Base-by-base conservation (phyloP, 2,797 vertebrate genomes). In the Bothrops alternatus region DNA sequence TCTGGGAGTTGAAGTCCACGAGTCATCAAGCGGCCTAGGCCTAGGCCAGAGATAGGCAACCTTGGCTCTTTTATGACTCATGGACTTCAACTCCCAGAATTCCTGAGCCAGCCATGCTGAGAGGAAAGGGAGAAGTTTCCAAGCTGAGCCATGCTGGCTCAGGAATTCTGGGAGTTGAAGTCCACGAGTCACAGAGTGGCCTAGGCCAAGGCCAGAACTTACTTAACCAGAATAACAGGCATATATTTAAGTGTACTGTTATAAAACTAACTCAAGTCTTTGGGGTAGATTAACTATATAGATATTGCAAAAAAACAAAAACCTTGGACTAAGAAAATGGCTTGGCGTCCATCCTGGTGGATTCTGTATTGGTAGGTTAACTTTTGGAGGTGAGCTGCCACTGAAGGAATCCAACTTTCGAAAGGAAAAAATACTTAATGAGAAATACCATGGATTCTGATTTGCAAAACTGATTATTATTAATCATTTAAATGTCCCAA, bases 401-500 rank as follows among this genome's bases (percentile, higher is more conserved):
- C 86, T 97, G 95, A 96, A 97, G 97, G 96, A 97, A 95, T 96
- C 96, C 96, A 97, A 96, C 97, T 96, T 96, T 97, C 28, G 12
- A 97, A 96, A 96, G 96, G 96, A 97, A 96, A 96, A 63, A 60
- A 63, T 28, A 57, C 16, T 6, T 16, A n/a, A 20, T 57, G n/a
- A 37, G n/a, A 23, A 25, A 47, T 42, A 11, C 55, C 56, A 61
- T 11, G 47, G 57, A 25, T 50, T 86, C 56, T 4, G 53, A 73
- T 37, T 53, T 18, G 0, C n/a, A 26, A 91, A 8, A 91, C 57
- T 94, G 86, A 90, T 78, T 20, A 37, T 93, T 92, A 91, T n/a
- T 90, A 32, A 53, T 86, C 25, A 42, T 2, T 2, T 82, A 32
- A 69, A 60, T 73, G 90, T 57, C 65, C 32, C 94, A 93, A n/a